Percentiles rank a stretch among this genome's conserved stretches.
These are phyloP conservation scores for Eudyptes chrysolophus DNA, from an alignment of 2,113 vertebrate species.

Conservation along the genomic window DNA sequence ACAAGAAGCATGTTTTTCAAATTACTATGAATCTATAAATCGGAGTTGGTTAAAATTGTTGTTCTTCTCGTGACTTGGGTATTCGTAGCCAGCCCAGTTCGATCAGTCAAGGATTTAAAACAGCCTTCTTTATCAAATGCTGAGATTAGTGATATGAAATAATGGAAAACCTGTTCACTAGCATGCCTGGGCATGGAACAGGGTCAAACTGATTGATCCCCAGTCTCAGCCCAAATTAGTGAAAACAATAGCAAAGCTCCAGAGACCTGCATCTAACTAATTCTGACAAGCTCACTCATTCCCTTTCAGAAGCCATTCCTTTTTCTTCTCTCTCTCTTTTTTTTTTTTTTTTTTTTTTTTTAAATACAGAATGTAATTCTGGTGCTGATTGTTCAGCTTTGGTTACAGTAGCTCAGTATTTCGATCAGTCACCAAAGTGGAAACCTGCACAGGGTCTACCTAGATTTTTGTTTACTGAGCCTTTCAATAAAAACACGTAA, in stretches of 20 bases:
- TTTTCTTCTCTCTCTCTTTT: neutral
- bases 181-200: neutral
- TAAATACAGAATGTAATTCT: neutral
- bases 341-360: neutral
- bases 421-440: neutral
- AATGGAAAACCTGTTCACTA: neutral
- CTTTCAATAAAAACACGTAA: neutral
- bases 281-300: neutral
- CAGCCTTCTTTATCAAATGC: neutral
- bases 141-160: neutral
- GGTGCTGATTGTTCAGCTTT: neutral
- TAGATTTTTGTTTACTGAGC: neutral
- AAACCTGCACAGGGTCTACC: neutral
- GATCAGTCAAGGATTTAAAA: neutral
- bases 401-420: neutral
- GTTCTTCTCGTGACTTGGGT: neutral
- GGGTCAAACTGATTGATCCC: neutral
- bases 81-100: neutral
- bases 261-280: neutral
- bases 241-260: neutral
- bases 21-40: neutral
- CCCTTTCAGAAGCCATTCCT: neutral
- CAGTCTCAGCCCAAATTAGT: neutral
- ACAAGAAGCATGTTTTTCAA: neutral
- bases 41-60: neutral